Evolutionary conservation across 2,797 vertebrate genomes (phyloP).

Genomic region (Diplodus sargus): DNA sequence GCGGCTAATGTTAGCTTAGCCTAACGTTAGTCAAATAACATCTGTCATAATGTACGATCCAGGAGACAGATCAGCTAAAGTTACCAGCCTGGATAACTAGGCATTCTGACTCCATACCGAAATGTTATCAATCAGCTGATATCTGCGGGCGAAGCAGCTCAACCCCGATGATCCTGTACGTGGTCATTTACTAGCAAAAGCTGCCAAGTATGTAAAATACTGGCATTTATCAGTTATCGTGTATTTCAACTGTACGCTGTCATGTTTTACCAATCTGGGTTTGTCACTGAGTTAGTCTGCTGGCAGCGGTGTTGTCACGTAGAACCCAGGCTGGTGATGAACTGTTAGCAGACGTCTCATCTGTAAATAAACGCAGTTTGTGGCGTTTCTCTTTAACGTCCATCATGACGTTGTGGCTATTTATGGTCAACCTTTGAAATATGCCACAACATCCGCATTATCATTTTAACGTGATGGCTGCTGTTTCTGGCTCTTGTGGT

Average conservation of each 20-base stretch:
- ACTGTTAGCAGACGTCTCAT: slow-evolving; percentile 1
- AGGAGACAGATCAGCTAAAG: slow-evolving; percentile 59
- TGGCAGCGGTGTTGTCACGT: slow-evolving; percentile 55
- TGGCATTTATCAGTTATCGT: slow-evolving; percentile 30
- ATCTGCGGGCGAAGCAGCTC: not conserved
- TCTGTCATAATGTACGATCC: slow-evolving; percentile 78
- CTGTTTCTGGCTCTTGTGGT: slow-evolving; percentile 4
- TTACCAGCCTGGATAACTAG: slow-evolving; percentile 45
- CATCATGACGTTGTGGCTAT: slow-evolving; percentile 26
- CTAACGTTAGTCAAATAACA: slow-evolving; percentile 73
- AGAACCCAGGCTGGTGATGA: slow-evolving; percentile 21
- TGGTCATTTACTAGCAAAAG: slow-evolving; percentile 26
- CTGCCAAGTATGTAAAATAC: slow-evolving; percentile 26
- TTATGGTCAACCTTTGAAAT: slow-evolving; percentile 25
- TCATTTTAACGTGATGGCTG: slow-evolving; percentile 10
- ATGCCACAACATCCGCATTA: slow-evolving; percentile 57
- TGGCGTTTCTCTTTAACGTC: slow-evolving; percentile 24
- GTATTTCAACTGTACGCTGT: slow-evolving; percentile 7
- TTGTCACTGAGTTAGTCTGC: slow-evolving; percentile 35
- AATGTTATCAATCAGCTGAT: slow-evolving; percentile 37
- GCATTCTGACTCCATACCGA: slow-evolving; percentile 17
- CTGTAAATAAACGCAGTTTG: slow-evolving; percentile 32
- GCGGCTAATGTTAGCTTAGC: slow-evolving; percentile 73
- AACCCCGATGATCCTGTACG: not conserved
- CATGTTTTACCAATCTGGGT: slow-evolving; percentile 18